Evolutionary conservation across 2,797 vertebrate genomes (phyloP).

Genomic region (Tapirus indicus): DNA sequence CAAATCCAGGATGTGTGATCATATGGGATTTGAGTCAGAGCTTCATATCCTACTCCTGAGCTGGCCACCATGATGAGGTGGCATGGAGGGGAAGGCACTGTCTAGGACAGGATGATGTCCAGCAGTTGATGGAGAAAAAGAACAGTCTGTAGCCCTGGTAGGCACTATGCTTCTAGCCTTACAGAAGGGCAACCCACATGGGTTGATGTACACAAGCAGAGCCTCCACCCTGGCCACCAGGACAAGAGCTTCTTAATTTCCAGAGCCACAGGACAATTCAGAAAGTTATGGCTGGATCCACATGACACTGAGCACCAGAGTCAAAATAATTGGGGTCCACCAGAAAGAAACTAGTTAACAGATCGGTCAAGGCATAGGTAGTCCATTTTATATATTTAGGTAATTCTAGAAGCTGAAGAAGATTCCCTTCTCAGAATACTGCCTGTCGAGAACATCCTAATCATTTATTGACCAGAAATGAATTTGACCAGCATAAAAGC

Average conservation of each 20-base stretch:
- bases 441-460: background rate
- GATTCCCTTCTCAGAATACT: constrained; percentile 6
- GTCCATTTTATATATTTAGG: background rate
- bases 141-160: background rate
- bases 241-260: background rate
- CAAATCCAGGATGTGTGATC: background rate
- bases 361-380: background rate
- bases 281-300: background rate
- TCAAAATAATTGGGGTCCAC: background rate
- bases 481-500: background rate
- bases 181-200: background rate
- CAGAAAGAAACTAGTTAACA: constrained; percentile 22
- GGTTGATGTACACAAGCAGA: background rate
- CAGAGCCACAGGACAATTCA: background rate
- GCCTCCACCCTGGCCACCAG: background rate
- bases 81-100: background rate
- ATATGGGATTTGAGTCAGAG: background rate
- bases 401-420: background rate
- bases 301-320: constrained; percentile 6
- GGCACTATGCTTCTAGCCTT: background rate
- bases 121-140: background rate
- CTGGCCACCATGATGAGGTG: background rate
- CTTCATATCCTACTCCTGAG: background rate
- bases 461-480: background rate
- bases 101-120: background rate